Evolutionary conservation across 1,140 invertebrate genomes (phyloP).

Genomic region (Caligus rogercresseyi): DNA sequence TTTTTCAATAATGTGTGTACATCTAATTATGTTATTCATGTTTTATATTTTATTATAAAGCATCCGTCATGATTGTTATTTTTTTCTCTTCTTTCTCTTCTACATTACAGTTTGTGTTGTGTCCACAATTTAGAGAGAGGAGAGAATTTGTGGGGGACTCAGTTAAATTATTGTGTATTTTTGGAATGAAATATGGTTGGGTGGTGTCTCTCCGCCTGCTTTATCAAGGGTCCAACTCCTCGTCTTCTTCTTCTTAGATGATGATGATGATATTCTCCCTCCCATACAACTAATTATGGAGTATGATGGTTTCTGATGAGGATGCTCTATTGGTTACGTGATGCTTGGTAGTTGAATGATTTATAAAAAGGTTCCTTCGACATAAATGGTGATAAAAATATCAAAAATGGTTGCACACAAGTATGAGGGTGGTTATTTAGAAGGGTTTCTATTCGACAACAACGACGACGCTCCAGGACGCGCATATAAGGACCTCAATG

Average conservation of each 20-base stretch:
- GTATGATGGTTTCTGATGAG: too few relatives aligned
- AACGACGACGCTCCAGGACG: not conserved
- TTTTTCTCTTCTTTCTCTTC: slow-evolving; percentile 21
- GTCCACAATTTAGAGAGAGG: not conserved
- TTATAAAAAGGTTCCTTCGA: too few relatives aligned
- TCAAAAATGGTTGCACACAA: not conserved
- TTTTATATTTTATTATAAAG: too few relatives aligned
- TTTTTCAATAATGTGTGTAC: too few relatives aligned
- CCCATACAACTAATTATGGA: too few relatives aligned
- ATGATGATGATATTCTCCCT: too few relatives aligned
- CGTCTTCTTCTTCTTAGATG: not conserved
- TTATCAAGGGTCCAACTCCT: not conserved
- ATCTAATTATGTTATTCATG: too few relatives aligned
- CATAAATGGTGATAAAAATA: not conserved
- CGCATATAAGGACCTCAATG: not conserved
- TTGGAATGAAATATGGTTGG: not conserved
- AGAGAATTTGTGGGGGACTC: too few relatives aligned
- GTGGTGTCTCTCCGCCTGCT: not conserved
- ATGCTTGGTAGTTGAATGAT: too few relatives aligned
- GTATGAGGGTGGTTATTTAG: not conserved
- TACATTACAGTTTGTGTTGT: slow-evolving; percentile 22
- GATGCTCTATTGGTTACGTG: too few relatives aligned
- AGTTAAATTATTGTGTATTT: not conserved
- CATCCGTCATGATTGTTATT: not conserved
- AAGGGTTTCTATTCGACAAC: not conserved